phyloP scores from a whole-genome alignment of 2,888 invertebrate genomes.

The Chromoteleia sp. region DNA sequence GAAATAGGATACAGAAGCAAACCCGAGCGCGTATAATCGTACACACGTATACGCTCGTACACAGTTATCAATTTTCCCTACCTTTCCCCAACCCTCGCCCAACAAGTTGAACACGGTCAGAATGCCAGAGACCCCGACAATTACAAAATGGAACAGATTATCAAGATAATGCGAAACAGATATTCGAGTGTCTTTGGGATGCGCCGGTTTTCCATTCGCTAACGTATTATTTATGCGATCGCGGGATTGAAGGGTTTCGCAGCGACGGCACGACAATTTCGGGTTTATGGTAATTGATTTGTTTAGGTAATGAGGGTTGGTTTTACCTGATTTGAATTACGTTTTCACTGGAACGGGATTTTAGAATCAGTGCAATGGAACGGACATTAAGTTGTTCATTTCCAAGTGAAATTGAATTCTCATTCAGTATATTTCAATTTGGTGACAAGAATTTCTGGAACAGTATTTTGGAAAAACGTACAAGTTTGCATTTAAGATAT shows the following conservation, averaged over 20 bases:
- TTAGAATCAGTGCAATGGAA: constrained; percentile 9
- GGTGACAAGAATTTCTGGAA: not conserved
- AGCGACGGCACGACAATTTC: not conserved
- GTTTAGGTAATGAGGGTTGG: constrained; percentile 14
- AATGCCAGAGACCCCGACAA: constrained; percentile 21
- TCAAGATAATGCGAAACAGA: constrained; percentile 54
- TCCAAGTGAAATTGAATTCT: not conserved
- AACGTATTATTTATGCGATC: constrained; percentile 39
- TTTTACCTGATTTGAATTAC: constrained; percentile 38
- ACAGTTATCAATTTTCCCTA: too few relatives aligned
- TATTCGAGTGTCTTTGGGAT: constrained; percentile 36
- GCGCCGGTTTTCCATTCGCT: constrained; percentile 22
- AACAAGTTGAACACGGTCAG: constrained; percentile 19
- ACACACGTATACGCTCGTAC: not conserved
- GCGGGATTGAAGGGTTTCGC: constrained; percentile 14
- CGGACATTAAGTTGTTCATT: constrained; percentile 5
- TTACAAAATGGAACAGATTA: constrained; percentile 61
- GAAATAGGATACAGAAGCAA: constrained; percentile 65
- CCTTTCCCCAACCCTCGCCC: too few relatives aligned
- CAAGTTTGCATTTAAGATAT: too few relatives aligned
- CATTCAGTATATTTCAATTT: constrained; percentile 16
- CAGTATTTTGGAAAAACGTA: too few relatives aligned
- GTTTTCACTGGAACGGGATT: not conserved
- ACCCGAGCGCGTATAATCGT: constrained; percentile 1
- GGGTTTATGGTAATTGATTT: constrained; percentile 43